Conservation (phyloP, 2,888 invertebrate genomes). For the Mythimna ferrago region DNA sequence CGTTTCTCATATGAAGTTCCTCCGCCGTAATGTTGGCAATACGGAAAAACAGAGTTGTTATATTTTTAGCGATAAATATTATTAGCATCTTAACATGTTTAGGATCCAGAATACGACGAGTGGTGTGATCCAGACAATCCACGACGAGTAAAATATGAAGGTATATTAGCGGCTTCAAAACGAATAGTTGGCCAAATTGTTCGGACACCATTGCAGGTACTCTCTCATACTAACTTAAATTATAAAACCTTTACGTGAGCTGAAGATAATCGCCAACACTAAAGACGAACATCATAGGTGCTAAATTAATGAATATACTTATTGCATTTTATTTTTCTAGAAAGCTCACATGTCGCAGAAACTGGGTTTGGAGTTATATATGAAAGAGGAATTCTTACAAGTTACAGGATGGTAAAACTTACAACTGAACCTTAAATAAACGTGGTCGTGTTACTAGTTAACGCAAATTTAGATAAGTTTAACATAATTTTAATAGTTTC, state of each 20-base stretch:
- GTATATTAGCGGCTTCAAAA: slow-evolving; percentile 92
- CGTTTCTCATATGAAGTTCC: too few relatives aligned
- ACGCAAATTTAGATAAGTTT: background rate
- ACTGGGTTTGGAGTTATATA: slow-evolving; percentile 95
- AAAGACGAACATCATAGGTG: background rate
- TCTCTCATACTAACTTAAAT: background rate
- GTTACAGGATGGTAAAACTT: slow-evolving; percentile 95
- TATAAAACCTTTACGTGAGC: background rate
- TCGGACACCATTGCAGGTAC: slow-evolving; percentile 91
- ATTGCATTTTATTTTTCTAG: slow-evolving; percentile 84
- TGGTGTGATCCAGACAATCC: slow-evolving; percentile 85
- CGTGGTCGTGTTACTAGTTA: background rate
- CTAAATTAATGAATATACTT: background rate
- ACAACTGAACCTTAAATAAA: background rate
- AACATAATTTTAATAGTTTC: slow-evolving; percentile 91
- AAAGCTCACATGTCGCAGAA: slow-evolving; percentile 94
- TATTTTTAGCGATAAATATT: too few relatives aligned
- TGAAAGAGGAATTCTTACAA: slow-evolving; percentile 98
- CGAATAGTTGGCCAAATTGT: slow-evolving; percentile 91
- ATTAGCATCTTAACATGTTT: slow-evolving; percentile 11
- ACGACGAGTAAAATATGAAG: slow-evolving; percentile 90
- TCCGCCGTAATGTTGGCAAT: too few relatives aligned
- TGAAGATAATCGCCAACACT: background rate
- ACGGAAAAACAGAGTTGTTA: too few relatives aligned
- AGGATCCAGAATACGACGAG: slow-evolving; percentile 83